A percentile compares a stretch with the other conserved stretches of the same genome.
These are phyloP conservation scores for Drosophila trichaetosa DNA, from an alignment of 2,888 invertebrate species.

Conservation along the genomic window DNA sequence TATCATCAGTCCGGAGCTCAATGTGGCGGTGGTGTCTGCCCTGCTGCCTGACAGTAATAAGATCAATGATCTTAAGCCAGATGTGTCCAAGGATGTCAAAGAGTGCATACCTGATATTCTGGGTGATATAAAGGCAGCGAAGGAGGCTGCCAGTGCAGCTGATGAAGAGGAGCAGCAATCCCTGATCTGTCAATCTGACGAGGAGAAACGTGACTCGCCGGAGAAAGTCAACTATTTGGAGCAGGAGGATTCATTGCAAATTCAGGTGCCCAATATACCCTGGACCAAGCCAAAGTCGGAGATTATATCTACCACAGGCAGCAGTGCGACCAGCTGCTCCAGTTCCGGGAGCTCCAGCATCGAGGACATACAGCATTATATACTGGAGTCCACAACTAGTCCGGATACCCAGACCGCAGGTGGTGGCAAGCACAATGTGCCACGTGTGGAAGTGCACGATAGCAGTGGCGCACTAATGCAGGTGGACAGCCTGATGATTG, in stretches of 20 bases:
- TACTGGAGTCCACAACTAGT: constrained; percentile 85
- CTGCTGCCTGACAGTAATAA: constrained; percentile 77
- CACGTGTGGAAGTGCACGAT: constrained; percentile 90
- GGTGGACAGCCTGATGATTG: constrained; percentile 87
- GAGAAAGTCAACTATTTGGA: constrained; percentile 72
- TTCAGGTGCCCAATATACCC: constrained; percentile 87
- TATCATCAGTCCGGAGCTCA: constrained; percentile 65
- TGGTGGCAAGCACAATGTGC: constrained; percentile 85
- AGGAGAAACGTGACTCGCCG: constrained; percentile 83
- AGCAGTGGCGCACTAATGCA: constrained; percentile 89
- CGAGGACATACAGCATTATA: constrained; percentile 85
- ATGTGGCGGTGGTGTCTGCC: constrained; percentile 46
- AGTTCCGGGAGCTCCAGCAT: constrained; percentile 86
- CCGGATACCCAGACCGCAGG: constrained; percentile 83
- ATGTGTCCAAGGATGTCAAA: constrained; percentile 83
- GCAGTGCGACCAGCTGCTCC: constrained; percentile 76
- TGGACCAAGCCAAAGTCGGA: constrained; percentile 87
- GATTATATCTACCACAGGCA: constrained; percentile 75
- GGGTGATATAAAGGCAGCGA: constrained; percentile 73
- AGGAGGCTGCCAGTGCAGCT: constrained; percentile 31
- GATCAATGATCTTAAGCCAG: constrained; percentile 80
- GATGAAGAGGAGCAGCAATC: constrained; percentile 68
- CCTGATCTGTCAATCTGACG: constrained; percentile 73
- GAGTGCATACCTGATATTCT: constrained; percentile 84
- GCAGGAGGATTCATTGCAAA: constrained; percentile 85